Percentiles rank a stretch among this genome's conserved stretches.
Conservation (phyloP, 2,113 vertebrate species). For the Pongo pygmaeus region DNA sequence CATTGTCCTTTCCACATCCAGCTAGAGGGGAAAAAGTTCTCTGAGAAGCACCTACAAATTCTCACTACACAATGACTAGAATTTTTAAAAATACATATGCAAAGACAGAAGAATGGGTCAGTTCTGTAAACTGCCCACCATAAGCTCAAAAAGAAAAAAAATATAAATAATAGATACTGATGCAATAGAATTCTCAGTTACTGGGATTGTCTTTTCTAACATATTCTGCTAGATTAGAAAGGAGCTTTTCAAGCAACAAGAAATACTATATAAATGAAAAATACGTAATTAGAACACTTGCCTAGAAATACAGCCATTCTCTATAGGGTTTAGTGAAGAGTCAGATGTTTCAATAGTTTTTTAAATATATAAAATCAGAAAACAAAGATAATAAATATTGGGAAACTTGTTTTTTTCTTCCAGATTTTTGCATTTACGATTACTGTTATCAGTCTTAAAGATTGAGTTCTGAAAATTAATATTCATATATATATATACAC, state of each 20-base stretch:
- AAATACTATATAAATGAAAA: conserved; percentile 57
- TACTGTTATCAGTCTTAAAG: conserved; percentile 42
- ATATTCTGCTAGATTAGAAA: background rate
- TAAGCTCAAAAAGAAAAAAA: conserved; percentile 41
- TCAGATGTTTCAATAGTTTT: conserved; percentile 43
- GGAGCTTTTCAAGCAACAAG: conserved; percentile 49
- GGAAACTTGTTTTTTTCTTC: background rate
- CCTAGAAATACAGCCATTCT: conserved; percentile 22
- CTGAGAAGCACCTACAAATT: conserved; percentile 86
- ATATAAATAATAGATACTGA: background rate
- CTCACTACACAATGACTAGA: conserved; percentile 76
- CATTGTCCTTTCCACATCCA: conserved; percentile 89
- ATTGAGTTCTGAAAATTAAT: conserved; percentile 9
- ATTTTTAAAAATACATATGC: conserved; percentile 82
- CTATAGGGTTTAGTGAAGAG: background rate
- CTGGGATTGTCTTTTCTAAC: conserved; percentile 15
- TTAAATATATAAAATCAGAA: conserved; percentile 59
- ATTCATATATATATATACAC: background rate
- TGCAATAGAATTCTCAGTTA: conserved; percentile 8
- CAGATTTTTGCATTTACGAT: background rate
- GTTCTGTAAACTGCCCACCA: conserved; percentile 49
- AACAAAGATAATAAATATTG: conserved; percentile 53
- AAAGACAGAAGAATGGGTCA: conserved; percentile 26
- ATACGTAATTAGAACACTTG: conserved; percentile 53
- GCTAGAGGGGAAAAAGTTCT: conserved; percentile 87